Conservation (phyloP, 1,140 invertebrate genomes). For the Carposina sasakii region DNA sequence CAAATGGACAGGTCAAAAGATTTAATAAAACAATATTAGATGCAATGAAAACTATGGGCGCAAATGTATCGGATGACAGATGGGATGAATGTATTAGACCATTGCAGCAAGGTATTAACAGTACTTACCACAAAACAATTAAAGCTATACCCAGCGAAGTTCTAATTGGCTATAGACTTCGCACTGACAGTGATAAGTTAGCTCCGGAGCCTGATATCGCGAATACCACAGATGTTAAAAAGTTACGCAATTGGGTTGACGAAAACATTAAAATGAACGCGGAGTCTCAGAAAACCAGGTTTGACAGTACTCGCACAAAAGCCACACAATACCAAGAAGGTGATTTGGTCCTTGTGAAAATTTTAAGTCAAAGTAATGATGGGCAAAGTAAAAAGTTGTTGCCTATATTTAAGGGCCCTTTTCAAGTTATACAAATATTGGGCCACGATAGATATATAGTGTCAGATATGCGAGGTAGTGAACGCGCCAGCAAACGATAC, state of each 20-base stretch:
- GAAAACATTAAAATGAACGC: not conserved
- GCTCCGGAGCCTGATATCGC: not conserved
- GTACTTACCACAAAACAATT: not conserved
- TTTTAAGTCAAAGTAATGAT: not conserved
- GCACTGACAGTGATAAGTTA: not conserved
- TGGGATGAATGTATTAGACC: not conserved
- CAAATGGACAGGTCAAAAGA: not conserved
- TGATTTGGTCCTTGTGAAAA: not conserved
- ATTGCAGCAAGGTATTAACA: constrained; percentile 1
- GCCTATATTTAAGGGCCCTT: not conserved
- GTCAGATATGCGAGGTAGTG: not conserved
- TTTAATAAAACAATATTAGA: constrained; percentile 1
- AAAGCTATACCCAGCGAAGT: constrained; percentile 1
- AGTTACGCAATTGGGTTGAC: not conserved
- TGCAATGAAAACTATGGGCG: not conserved
- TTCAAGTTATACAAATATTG: not conserved
- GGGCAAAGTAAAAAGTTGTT: not conserved
- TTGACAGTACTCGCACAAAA: not conserved
- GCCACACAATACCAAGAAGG: not conserved
- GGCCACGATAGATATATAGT: not conserved
- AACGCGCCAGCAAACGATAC: not conserved
- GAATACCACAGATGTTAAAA: not conserved
- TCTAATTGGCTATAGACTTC: not conserved
- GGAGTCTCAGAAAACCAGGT: not conserved
- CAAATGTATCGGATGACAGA: not conserved